Conservation (phyloP, 2,113 vertebrate genomes). For the Agapornis roseicollis region DNA sequence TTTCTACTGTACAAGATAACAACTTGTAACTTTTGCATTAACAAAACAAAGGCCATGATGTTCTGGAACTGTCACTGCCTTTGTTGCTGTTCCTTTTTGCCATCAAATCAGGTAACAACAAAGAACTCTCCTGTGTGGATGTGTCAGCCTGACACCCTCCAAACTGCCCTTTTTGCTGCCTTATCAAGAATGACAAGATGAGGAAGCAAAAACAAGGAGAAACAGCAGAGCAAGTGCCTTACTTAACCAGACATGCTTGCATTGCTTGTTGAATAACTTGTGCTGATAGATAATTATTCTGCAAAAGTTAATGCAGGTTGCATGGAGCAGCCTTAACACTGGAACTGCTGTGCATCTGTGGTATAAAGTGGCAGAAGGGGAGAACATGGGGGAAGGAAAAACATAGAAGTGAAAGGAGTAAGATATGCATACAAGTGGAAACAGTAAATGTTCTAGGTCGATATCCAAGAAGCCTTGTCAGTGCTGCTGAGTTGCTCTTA, state of each 20-base stretch:
- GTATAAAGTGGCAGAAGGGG: neutral
- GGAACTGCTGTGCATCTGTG: neutral
- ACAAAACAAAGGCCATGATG: neutral
- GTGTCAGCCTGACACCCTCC: neutral
- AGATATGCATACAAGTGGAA: neutral
- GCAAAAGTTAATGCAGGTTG: slow-evolving; percentile 1
- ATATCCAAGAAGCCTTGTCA: neutral
- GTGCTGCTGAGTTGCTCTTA: neutral
- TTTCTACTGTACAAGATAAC: neutral
- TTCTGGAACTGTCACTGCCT: neutral
- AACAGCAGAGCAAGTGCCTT: neutral
- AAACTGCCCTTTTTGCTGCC: neutral
- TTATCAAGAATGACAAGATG: neutral
- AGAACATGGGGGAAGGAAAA: neutral
- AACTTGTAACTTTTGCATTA: neutral
- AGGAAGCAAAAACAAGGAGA: neutral
- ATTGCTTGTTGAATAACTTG: neutral
- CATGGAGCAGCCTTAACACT: neutral
- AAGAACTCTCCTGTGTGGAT: neutral
- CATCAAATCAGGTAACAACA: neutral
- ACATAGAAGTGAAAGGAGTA: neutral
- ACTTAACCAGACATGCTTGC: neutral
- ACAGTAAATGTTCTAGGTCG: neutral
- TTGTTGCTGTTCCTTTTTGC: neutral
- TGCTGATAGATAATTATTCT: slow-evolving; percentile 1